Base-by-base conservation (phyloP, 1,140 invertebrate genomes). In the Caerostris extrusa region DNA sequence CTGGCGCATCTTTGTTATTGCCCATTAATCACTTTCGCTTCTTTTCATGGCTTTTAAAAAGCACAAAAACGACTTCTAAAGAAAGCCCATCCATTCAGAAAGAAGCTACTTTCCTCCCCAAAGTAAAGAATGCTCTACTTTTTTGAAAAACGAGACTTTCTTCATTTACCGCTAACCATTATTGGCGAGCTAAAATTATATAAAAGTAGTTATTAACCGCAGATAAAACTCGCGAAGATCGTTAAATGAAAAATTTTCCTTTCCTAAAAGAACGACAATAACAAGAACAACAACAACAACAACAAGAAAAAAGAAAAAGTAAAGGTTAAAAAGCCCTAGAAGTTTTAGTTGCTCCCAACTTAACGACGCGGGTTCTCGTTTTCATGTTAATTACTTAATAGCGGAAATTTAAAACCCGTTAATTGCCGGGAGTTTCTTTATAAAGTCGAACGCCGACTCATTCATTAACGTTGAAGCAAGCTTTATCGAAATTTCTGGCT, bases 151-250 rank as follows among this genome's bases (percentile, higher is more conserved):
- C 55, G n/a, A 56, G 17, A 5, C 83, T 85, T 85, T 56, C 12
- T 53, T 81, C 55, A 69, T 90, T 90, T 90, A 71, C 50, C 34
- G 5, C 50, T 90, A 91, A 82, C 90, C 90, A 81, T 91, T 91
- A 91, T 88, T 88, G 83, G 34, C 53, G 34, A 34, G 64, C 19
- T 53, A 50, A 82, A 81, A 91, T 81, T 91, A 91, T 91, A 53
- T 81, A 91, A 82, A 91, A 60, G 90, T 91, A 91, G 90, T 81
- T 91, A 82, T 91, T 81, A 82, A 58, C n/a, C 12, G 8, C 14
- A 60, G 71, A 91, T 82, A 91, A 82, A 82, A 82, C 88, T 57
- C 14, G n/a, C n/a, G 3, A n/a, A 53, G 34, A 57, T 90, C 88
- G 67, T 90, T 90, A 90, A 90, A 90, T 90, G 57, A 90, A 90